Conservation (phyloP, 1,140 invertebrate genomes). For the Pogonognathellus flavescens region DNA sequence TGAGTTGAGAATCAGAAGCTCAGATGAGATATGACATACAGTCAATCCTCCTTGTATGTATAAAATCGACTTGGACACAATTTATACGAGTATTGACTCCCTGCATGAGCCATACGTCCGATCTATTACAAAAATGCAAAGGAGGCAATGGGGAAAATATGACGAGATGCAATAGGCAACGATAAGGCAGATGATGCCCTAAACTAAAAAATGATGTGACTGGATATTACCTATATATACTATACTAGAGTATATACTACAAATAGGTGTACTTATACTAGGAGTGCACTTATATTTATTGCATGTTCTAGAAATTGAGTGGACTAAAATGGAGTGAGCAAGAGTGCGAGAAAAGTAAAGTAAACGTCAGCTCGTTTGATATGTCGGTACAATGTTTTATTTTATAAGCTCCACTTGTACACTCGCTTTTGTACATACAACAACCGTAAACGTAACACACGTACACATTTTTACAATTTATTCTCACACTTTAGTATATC, state of each 20-base stretch:
- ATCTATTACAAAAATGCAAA: no score
- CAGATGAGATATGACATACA: not conserved
- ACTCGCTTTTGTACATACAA: constrained; percentile 32
- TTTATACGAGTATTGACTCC: not conserved
- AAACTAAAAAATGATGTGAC: no score
- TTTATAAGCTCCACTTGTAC: constrained; percentile 48
- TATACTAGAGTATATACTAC: no score
- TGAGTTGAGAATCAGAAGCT: constrained; percentile 30
- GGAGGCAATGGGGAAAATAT: not conserved
- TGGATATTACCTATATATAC: no score
- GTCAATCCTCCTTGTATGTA: not conserved
- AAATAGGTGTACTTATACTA: no score
- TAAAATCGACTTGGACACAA: not conserved
- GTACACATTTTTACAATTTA: constrained; percentile 23
- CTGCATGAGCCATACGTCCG: constrained; percentile 28
- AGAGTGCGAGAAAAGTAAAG: not conserved
- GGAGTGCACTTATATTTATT: no score
- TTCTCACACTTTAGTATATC: not conserved
- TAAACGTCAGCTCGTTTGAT: constrained; percentile 35
- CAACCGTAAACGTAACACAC: constrained; percentile 3
- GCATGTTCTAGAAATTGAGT: no score
- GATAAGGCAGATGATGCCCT: not conserved
- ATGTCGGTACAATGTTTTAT: constrained; percentile 45
- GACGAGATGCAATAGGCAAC: not conserved
- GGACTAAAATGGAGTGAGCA: no score